Conservation (phyloP, 2,888 invertebrate species). For the Drosophila austrosaltans region DNA sequence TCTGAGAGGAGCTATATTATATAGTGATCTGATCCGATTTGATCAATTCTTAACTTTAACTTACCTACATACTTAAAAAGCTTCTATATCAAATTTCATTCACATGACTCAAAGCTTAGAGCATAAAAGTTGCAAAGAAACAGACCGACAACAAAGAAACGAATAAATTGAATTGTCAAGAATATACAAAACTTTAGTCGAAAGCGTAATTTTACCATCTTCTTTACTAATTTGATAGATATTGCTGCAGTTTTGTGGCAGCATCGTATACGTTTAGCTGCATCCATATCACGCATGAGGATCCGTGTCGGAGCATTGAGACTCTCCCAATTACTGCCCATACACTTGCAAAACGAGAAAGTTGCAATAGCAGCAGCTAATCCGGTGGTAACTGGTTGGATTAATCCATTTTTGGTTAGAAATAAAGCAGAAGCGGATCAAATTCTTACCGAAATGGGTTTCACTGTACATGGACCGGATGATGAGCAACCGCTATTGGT, state of each 20-base stretch:
- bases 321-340: constrained; percentile 88
- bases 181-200: too few relatives aligned
- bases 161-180: too few relatives aligned
- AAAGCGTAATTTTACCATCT: neutral
- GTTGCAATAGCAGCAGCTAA: constrained; percentile 85
- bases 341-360: constrained; percentile 89
- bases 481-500: constrained; percentile 66
- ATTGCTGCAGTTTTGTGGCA: constrained; percentile 88
- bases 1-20: too few relatives aligned
- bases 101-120: too few relatives aligned
- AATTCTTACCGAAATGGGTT: constrained; percentile 66
- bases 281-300: constrained; percentile 90
- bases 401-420: constrained; percentile 88
- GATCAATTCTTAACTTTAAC: too few relatives aligned
- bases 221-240: constrained; percentile 70
- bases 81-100: too few relatives aligned
- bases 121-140: too few relatives aligned
- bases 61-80: neutral
- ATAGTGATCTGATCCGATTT: too few relatives aligned
- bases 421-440: constrained; percentile 69
- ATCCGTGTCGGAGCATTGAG: constrained; percentile 89
- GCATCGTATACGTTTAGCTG: constrained; percentile 88
- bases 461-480: constrained; percentile 65
- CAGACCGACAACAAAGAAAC: too few relatives aligned
- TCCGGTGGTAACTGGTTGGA: constrained; percentile 89